Percentiles rank a stretch among this genome's conserved stretches.
Evolutionary conservation across 2,113 vertebrate species (phyloP).

Genomic region (Beaufortia kweichowensis): DNA sequence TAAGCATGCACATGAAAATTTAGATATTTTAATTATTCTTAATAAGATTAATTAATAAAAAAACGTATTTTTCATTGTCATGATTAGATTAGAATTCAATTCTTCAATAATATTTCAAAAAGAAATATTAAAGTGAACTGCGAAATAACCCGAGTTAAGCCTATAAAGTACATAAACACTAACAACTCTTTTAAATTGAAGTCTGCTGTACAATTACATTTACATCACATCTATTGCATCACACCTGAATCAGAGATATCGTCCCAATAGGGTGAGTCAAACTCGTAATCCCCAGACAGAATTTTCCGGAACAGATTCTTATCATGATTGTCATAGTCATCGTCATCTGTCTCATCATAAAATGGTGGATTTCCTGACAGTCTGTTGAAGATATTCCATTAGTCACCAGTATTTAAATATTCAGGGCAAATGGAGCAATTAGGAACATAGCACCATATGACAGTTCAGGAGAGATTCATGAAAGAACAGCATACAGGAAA

Average conservation of each 20-base stretch:
- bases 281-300: constrained; percentile 94
- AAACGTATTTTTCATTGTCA: no score
- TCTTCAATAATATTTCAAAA: no score
- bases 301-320: constrained; percentile 98
- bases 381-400: constrained; percentile 62
- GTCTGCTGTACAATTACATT: no score
- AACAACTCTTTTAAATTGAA: no score
- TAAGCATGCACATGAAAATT: no score
- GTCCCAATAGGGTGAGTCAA: constrained; percentile 97
- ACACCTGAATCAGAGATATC: constrained; percentile 96
- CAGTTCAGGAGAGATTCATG: background rate
- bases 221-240: no score
- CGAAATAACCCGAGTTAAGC: no score
- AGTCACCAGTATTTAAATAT: constrained; percentile 1
- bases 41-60: no score
- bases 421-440: background rate
- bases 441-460: background rate
- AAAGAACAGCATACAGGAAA: background rate
- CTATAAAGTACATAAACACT: no score
- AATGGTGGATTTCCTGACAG: constrained; percentile 97
- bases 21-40: no score
- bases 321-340: constrained; percentile 92
- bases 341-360: constrained; percentile 93
- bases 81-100: no score
- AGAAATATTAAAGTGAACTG: no score